phyloP scores from a whole-genome alignment of 2,888 invertebrate genomes.

The Tipula unca region DNA sequence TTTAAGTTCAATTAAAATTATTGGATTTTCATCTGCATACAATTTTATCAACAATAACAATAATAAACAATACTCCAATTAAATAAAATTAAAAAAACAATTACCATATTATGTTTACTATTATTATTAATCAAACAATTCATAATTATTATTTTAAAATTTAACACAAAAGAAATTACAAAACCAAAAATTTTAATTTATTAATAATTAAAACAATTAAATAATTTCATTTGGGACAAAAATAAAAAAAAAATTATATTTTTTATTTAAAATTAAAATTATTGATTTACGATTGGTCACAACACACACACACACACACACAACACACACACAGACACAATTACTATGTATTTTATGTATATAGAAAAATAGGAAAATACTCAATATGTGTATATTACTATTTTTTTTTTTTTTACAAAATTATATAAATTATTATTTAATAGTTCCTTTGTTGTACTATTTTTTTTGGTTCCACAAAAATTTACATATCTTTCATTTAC shows the following conservation, averaged over 20 bases:
- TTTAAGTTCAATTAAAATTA: no score
- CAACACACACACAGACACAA: no score
- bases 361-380: not conserved
- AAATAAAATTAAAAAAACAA: not conserved
- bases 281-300: not conserved
- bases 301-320: no score
- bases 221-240: not conserved
- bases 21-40: no score
- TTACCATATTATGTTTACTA: not conserved
- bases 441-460: not conserved
- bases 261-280: not conserved
- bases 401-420: not conserved
- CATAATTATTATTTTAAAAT: not conserved
- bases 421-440: not conserved
- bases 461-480: not conserved
- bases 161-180: not conserved
- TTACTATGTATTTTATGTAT: not conserved
- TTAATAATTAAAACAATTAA: not conserved
- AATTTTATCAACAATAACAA: no score
- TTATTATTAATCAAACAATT: not conserved
- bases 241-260: not conserved
- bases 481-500: not conserved
- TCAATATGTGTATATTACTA: not conserved
- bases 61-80: not conserved
- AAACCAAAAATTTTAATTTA: not conserved